phyloP scores from a whole-genome alignment of 2,797 vertebrate species.

The Spheniscus humboldti region DNA sequence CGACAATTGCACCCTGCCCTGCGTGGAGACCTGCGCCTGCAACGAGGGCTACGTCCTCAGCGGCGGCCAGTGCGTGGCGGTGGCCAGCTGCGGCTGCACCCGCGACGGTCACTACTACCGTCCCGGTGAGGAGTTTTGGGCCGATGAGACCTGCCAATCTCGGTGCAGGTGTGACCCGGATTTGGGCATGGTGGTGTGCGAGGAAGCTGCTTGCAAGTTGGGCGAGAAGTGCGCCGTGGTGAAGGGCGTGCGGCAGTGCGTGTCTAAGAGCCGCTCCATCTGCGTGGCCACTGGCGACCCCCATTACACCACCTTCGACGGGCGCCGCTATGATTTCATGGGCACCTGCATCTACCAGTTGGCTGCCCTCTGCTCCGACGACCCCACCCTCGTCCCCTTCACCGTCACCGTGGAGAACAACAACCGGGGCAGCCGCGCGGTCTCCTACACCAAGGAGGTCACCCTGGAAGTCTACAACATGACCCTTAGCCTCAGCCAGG shows the following conservation, averaged over 20 bases:
- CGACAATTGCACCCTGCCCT: conserved; percentile 55
- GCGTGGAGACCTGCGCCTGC: conserved; percentile 82
- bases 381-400: conserved; percentile 28
- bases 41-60: conserved; percentile 75
- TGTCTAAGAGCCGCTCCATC: conserved; percentile 38
- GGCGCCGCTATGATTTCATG: conserved; percentile 78
- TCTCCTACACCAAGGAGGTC: conserved; percentile 59
- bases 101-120: conserved; percentile 72
- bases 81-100: conserved; percentile 77
- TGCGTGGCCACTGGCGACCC: conserved; percentile 77
- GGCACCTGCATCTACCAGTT: conserved; percentile 83
- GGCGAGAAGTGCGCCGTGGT: conserved; percentile 69
- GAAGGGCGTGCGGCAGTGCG: conserved; percentile 72
- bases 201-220: not conserved
- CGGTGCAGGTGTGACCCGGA: conserved; percentile 72
- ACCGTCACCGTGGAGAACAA: conserved; percentile 47
- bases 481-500: conserved; percentile 46
- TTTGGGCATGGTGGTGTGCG: not conserved
- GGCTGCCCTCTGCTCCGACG: conserved; percentile 16
- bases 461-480: conserved; percentile 42
- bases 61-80: conserved; percentile 69
- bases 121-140: conserved; percentile 79
- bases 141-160: conserved; percentile 61
- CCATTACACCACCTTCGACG: conserved; percentile 82
- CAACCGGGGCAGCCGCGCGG: not conserved